Evolutionary conservation across 2,888 invertebrate genomes (phyloP), one percentile per base, ranked within the genome.

Genomic region (Gibbula magus): DNA sequence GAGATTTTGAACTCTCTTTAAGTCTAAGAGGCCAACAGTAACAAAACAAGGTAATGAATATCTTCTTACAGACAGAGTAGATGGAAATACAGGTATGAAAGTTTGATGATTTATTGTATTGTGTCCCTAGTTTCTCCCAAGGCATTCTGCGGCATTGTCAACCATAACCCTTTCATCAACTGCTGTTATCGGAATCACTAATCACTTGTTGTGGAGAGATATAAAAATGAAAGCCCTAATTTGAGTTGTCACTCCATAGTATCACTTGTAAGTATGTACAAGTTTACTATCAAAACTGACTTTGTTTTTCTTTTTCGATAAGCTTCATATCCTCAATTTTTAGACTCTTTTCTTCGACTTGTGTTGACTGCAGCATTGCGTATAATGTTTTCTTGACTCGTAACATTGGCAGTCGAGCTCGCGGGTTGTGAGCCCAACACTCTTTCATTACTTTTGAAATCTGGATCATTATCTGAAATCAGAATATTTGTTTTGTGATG

Each of bases 321-420:
- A 74, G 77, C 29, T 80, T 77, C 54, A 56, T 45, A 61, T 80
- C 74, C 51, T 80, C 80, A 45, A 80, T 80, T 70, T 80, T 80
- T 52, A 80, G 76, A 35, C 54, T 51, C 25, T 73, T 77, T 76
- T 85, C 84, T 22, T 86, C 86, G 18, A 87, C 85, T 29, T 89
- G 83, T 4, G 84, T 81, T 0, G 85, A 82, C 35, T 88, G 88
- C 25, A 86, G 79, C n/a, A 91, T 82, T 79, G 85, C 88, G 45
- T 84, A 85, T 5, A 92, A 85, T 13, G 91, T 91, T 85, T 92
- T 92, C 87, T 92, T 92, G 51, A 92, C 87, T 51, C 92, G 86
- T 29, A 92, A 85, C 79, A 89, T 90, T 7, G 92, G 89, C 32
- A 92, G 87, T 39, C 92, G 81, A 1, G 90, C 91, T 32, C 88